Evolutionary conservation across 2,797 vertebrate genomes (phyloP).

Genomic region (Acanthornis magna): DNA sequence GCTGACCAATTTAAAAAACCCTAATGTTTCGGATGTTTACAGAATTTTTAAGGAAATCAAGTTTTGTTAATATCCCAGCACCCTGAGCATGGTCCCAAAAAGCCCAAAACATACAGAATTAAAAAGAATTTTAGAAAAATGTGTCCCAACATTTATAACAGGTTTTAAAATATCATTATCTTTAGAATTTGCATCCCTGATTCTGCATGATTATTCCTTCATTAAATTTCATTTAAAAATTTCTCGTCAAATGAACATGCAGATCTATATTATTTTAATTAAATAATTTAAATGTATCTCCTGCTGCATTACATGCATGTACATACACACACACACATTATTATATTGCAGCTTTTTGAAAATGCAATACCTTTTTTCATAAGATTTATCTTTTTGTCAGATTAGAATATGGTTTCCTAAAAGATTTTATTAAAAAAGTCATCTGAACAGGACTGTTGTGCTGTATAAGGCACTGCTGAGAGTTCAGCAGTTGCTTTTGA

Average conservation of each 20-base stretch:
- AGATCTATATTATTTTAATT: background rate
- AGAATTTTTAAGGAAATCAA: background rate
- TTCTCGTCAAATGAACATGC: background rate
- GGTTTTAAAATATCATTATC: background rate
- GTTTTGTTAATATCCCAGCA: background rate
- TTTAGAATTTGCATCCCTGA: background rate
- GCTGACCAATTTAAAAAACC: background rate
- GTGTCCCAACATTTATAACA: background rate
- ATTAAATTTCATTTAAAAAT: background rate
- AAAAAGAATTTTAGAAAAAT: background rate
- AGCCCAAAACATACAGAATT: background rate
- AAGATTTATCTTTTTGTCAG: background rate
- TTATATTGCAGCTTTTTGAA: background rate
- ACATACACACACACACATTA: background rate
- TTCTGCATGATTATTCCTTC: background rate
- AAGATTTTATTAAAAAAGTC: background rate
- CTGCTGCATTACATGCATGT: background rate
- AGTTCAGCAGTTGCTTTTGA: background rate
- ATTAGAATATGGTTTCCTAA: background rate
- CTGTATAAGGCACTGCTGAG: background rate
- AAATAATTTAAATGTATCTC: background rate
- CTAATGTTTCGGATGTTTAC: background rate
- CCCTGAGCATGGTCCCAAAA: background rate
- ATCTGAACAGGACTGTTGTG: background rate
- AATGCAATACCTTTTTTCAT: background rate